Percentiles rank a stretch among this genome's conserved stretches.
Evolutionary conservation across 1,140 invertebrate genomes (phyloP).

Genomic region (Megathymus violae): DNA sequence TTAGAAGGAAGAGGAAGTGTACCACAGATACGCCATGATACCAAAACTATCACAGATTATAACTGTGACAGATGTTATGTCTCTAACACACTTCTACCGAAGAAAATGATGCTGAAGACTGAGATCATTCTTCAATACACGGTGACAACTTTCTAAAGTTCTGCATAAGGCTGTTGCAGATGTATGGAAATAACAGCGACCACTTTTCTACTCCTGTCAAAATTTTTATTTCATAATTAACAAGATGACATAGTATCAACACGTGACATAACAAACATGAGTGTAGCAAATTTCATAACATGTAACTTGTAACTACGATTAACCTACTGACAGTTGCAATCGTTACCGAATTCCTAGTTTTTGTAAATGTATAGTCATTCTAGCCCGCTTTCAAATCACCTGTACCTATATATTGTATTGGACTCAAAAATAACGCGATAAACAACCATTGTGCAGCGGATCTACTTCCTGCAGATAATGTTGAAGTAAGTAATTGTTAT

Average conservation of each 20-base stretch:
- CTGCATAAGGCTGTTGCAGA: too few species aligned
- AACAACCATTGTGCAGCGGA: constrained; percentile 10
- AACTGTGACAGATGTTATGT: too few species aligned
- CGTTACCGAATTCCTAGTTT: constrained; percentile 26
- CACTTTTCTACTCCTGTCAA: too few species aligned
- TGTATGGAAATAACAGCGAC: too few species aligned
- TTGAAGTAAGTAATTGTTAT: not conserved
- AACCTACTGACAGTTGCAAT: constrained; percentile 13
- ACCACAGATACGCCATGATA: too few species aligned
- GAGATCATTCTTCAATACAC: too few species aligned
- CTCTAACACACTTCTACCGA: too few species aligned
- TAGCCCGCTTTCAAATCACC: constrained; percentile 5
- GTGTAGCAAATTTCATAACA: constrained; percentile 12
- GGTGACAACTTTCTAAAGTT: too few species aligned
- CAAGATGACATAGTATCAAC: not conserved
- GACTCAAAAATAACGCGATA: constrained; percentile 21
- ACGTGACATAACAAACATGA: constrained; percentile 9
- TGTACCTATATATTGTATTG: not conserved
- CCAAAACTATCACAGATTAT: too few species aligned
- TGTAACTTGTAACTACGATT: constrained; percentile 22
- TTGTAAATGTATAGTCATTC: constrained; percentile 16
- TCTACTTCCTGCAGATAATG: not conserved
- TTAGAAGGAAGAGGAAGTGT: too few species aligned
- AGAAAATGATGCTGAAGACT: too few species aligned
- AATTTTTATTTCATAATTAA: not conserved